phyloP scores from a whole-genome alignment of 2,797 vertebrate genomes.

The Amazonetta brasiliensis region DNA sequence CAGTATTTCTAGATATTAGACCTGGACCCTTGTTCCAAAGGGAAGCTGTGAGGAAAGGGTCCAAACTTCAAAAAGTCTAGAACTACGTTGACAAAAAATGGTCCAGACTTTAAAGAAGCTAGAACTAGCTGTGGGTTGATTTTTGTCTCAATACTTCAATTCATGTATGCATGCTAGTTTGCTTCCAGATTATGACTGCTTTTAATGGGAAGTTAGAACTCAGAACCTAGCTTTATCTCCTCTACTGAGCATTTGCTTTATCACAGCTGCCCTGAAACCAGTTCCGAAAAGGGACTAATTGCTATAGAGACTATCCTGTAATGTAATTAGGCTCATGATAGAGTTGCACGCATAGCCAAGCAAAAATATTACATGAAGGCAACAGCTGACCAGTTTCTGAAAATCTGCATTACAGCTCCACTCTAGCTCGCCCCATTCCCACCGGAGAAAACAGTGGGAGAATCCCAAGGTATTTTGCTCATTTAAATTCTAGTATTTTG shows the following conservation, averaged over 20 bases:
- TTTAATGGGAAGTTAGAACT: background rate
- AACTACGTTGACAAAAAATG: background rate
- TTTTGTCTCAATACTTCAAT: background rate
- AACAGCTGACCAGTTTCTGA: background rate
- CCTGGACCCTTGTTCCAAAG: background rate
- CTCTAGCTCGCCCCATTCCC: background rate
- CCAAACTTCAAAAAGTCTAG: background rate
- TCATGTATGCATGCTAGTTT: background rate
- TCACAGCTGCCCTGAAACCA: constrained; percentile 32
- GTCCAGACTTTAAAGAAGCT: background rate
- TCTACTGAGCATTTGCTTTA: background rate
- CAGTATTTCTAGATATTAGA: background rate
- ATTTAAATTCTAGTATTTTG: background rate
- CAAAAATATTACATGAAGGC: background rate
- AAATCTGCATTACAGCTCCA: background rate
- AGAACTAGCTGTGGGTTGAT: background rate
- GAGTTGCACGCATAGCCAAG: background rate
- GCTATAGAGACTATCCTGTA: constrained; percentile 17
- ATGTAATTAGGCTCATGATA: constrained; percentile 26
- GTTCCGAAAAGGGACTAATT: constrained; percentile 27
- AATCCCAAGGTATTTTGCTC: background rate
- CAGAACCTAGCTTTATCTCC: background rate
- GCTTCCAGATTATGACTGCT: background rate
- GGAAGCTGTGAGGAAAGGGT: background rate
- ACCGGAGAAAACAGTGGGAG: background rate